Evolutionary conservation across 2,888 invertebrate genomes (phyloP), one percentile per base, ranked within the genome.

Genomic region (Diplolepis rosae): DNA sequence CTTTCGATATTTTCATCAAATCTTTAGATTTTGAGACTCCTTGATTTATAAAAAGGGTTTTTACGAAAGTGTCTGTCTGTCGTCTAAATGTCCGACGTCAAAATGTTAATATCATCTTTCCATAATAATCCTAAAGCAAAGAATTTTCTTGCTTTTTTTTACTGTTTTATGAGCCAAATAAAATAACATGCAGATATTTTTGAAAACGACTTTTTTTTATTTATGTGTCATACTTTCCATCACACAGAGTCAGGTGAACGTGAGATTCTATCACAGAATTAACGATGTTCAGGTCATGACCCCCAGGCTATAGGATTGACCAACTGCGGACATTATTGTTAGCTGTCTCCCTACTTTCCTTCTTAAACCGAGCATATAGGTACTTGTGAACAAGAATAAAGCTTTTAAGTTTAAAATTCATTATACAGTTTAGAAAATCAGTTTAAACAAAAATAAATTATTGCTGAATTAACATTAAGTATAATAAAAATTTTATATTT

Each of bases 281-380:
- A 72, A 69, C 72, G 72, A 69, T 65, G 65, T 67, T 45, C 65
- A 67, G 72, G 67, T 72, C 72, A 72, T 65, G 69, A 72, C 67
- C 69, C 66, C 56, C 51, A 50, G 28, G 48, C 65, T 51, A 61
- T 18, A 54, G 54, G 54, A 65, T 66, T 56, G 66, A 18, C 42
- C 42, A 50, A 56, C 27, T 52, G 52, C 61, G 66, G 65, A 72
- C 66, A 69, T 51, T 61, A 69, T 66, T 66, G 66, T 56, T 11
- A 15, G 28, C 13, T 13, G 28, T n/a, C 65, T 68, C 66, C 65
- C 61, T 69, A 39, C 39, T 61, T 61, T 32, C n/a, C 35, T 61
- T n/a, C 56, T 61, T 39, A 61, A 61, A 24, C 24, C 35, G 24
- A 61, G 35, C 24, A 35, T 61, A 61, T 35, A 22, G 24, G 56